Base-by-base conservation (phyloP, 35 echinoderm and acorn worm species). In the Ptychodera flava region DNA sequence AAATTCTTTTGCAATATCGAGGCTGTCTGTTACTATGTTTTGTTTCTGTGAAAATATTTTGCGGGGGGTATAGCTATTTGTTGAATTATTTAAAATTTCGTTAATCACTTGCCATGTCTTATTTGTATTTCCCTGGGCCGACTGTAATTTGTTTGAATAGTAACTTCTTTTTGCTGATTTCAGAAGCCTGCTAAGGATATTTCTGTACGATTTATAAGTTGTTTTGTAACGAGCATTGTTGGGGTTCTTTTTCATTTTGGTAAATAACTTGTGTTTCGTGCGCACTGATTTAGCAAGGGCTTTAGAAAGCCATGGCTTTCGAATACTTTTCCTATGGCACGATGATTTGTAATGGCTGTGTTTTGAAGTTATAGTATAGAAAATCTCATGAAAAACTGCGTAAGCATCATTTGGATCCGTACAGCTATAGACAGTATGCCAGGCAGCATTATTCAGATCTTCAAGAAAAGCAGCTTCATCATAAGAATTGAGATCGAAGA, bases 1-100 rank as follows among this genome's bases (percentile, higher is more conserved):
- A 83, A 83, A 83, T 83, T 30, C 82, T 36, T 83, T 36, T 0
- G 82, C 82, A 30, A 83, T 83, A 36, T 83, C 82, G 28, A 36
- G 16, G 15, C 37, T 36, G 30, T 36, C 12, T 30, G 82, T 83
- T 36, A 83, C 37, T 35, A 28, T 28, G 30, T 14, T n/a, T 16
- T 83, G 30, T 22, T 35, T 83, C 45, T 64, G 45, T 6, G 45
- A 64, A 22, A 12, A 12, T 64, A 64, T 64, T 64, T 64, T 64
- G 22, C 45, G 45, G 6, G 45, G 45, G 22, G 45, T 12, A 22
- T 12, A 22, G 6, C 22, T 64, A 22, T 64, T 64, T 12, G 45
- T 64, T 12, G 45, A 12, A 12, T 64, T 64, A 64, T 64, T 64
- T 64, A 64, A 22, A 64, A 64, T 22, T 64, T 64, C 45, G 22